Evolutionary conservation across 2,888 invertebrate genomes (phyloP), one percentile per base, ranked within the genome.

Genomic region (Noctua janthina): DNA sequence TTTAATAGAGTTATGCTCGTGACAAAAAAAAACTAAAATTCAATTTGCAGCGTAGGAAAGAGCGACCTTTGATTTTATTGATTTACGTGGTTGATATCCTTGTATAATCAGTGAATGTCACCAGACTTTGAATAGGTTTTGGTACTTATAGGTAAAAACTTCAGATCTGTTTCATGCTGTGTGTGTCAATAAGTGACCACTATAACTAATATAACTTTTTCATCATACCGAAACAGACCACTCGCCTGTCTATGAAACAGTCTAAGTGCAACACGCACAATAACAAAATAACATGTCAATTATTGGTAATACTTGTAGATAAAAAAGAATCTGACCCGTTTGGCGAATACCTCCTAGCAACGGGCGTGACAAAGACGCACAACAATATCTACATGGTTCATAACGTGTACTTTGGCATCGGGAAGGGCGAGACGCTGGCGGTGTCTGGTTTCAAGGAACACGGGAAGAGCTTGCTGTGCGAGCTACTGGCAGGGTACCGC

Each of bases 341-440:
- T 78, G 96, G 95, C 8, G 95, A 95, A 77, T 92, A 91, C 62
- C 91, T 96, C 2, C 86, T 96, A 35, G 93, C 92, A 0, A 82
- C 89, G 7, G 91, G 94, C 69, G 68, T 96, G 10, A 86, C 92
- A 0, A 87, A 88, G 64, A 92, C 91, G 54, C 20, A 79, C 4
- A 66, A 62, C 0, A 93, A 93, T 3, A 20, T 83, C 1, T 94
- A 91, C 81, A 72, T 83, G 0, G 83, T 95, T 1, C 90, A 90
- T 35, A 90, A 94, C 76, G 81, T 96, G 3, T 92, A 91, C 83
- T 85, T 96, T 1, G 95, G 96, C 0, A n/a, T 96, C 15, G 92
- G 91, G 0, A 94, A 92, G 74, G 96, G 96, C 0, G 93, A 95
- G 73, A 94, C 92, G 0, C n/a, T 95, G 23, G 95, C 95, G 0